These are phyloP conservation scores for Phacellophora camtschatica DNA, from an alignment of 30 jellyfish, hydroid and myxozoan genomes.

Conservation along the genomic window DNA sequence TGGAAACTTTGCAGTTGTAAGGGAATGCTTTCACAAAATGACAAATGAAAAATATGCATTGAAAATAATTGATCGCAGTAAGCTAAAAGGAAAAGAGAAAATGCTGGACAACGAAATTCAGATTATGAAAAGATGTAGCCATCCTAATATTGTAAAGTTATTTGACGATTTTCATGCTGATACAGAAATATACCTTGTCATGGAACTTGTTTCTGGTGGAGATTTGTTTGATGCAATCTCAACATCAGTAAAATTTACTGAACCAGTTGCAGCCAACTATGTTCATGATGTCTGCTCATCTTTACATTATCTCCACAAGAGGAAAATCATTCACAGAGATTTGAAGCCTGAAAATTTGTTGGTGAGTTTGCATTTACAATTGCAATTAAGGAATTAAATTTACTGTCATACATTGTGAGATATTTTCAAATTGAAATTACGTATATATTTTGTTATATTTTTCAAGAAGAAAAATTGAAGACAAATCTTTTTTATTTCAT, in stretches of 20 bases:
- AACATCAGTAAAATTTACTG: conserved; percentile 75
- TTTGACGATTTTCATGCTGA: conserved; percentile 72
- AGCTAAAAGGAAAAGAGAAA: conserved; percentile 82
- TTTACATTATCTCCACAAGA: conserved; percentile 80
- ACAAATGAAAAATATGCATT: conserved; percentile 74
- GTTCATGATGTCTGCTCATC: conserved; percentile 89
- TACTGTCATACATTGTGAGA: no score
- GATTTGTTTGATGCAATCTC: conserved; percentile 91
- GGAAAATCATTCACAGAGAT: conserved; percentile 91
- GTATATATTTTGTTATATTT: no score
- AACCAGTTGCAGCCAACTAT: conserved; percentile 79
- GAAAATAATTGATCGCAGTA: conserved; percentile 83
- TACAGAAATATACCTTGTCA: conserved; percentile 76
- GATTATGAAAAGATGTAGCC: conserved; percentile 77
- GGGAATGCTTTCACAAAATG: conserved; percentile 73
- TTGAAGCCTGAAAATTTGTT: conserved; percentile 91
- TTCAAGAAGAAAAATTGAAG: no score
- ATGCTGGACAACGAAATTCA: conserved; percentile 88
- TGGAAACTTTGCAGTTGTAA: conserved; percentile 97
- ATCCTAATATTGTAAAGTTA: conserved; percentile 84
- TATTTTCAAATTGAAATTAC: no score
- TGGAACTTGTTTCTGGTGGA: conserved; percentile 97
- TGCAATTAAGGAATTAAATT: no score
- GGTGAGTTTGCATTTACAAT: conserved; percentile 84
- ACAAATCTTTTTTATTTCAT: no score